Base-by-base conservation (phyloP, 2,797 vertebrate genomes). In the Anolis apletophallus region DNA sequence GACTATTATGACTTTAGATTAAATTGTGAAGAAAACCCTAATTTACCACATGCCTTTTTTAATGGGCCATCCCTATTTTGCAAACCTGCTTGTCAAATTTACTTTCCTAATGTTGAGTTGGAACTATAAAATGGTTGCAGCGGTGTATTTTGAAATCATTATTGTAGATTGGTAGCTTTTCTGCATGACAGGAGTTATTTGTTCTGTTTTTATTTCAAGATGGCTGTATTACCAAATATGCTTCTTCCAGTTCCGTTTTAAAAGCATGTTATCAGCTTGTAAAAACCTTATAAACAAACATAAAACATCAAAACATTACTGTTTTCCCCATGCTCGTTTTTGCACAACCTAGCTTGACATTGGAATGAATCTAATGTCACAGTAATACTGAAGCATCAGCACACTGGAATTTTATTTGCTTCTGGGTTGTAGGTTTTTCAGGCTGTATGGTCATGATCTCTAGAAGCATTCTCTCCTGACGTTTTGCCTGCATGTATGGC, bases 1-100 rank as follows among this genome's bases (percentile, higher is more conserved):
- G 36, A 59, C 87, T n/a, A 75, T 89, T 92, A 80, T 90, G 88
- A 83, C 80, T 90, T 68, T 85, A 94, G 92, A 94, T 92, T 89
- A 93, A 90, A 90, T 89, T 89, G 52, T 85, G 84, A 81, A 91
- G 81, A 91, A 90, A 91, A 92, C 94, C 90, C 93, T 93, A 88
- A 94, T 26, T 5, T 77, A 90, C 93, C 85, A 64, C 87, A 91
- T 85, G 83, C 76, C 89, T 91, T 89, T 87, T 85, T 90, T 90
- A 87, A 72, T 61, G 71, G 91, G 81, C 81, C 90, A 85, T 82
- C 0, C 1, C 85, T 83, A 89, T 90, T 87, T 46, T 80, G 89
- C 83, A 92, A 91, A 90, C 29, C 81, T 94, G 91, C 83, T 93
- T 92, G 77, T 95, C 91, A 92, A 83, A 1, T 0, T 7, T 86